A percentile compares a stretch with the other conserved stretches of the same genome.
phyloP scores from a whole-genome alignment of 2,888 invertebrate genomes.

The Philereme transversata region DNA sequence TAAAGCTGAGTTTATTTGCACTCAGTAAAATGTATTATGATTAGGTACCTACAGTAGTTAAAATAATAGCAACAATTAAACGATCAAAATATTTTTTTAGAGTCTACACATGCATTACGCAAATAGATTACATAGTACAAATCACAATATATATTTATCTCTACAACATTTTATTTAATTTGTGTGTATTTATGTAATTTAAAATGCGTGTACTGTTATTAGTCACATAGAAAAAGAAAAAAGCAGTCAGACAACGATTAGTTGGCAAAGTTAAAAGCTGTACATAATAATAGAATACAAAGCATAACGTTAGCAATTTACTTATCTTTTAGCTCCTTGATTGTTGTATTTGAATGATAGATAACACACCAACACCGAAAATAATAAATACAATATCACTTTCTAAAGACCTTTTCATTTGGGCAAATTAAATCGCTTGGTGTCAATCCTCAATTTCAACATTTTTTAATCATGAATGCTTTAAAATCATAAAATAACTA shows the following conservation, averaged over 20 bases:
- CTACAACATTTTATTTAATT: too few species aligned
- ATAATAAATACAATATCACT: too few species aligned
- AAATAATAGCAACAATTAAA: too few species aligned
- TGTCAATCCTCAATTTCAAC: too few species aligned
- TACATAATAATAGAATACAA: conserved; percentile 6
- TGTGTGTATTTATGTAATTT: not conserved
- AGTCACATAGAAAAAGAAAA: not conserved
- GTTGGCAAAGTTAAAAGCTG: conserved; percentile 16
- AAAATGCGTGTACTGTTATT: not conserved
- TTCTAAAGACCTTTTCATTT: not conserved
- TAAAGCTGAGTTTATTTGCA: too few species aligned
- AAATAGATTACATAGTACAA: too few species aligned
- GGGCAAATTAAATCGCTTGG: not conserved
- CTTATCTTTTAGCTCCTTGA: conserved; percentile 24
- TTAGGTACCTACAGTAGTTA: too few species aligned
- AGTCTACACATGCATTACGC: too few species aligned
- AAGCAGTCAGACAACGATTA: not conserved
- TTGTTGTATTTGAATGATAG: not conserved
- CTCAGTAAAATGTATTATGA: too few species aligned
- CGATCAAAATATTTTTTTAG: too few species aligned
- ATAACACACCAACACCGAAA: conserved; percentile 3
- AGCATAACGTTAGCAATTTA: conserved; percentile 14
- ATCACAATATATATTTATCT: too few species aligned
- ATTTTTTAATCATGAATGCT: too few species aligned
- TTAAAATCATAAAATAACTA: not conserved